Percentiles rank a stretch among this genome's conserved stretches.
phyloP scores from a whole-genome alignment of 2,113 vertebrate species.

The Lutjanus erythropterus region DNA sequence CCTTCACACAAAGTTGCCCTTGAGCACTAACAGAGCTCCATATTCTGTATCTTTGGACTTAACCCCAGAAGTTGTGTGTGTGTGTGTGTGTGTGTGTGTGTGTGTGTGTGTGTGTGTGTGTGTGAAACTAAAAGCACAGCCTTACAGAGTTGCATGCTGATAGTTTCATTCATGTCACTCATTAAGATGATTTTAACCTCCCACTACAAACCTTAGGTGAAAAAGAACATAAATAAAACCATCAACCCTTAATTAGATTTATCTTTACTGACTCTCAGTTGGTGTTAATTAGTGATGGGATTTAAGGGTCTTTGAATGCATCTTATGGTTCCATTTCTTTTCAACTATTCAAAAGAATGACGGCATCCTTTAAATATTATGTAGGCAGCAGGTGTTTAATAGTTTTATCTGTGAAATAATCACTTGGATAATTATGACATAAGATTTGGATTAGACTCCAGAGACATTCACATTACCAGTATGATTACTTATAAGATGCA shows the following conservation, averaged over 20 bases:
- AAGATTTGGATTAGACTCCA: too few relatives aligned
- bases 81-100: not conserved
- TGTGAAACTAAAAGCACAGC: conserved; percentile 10
- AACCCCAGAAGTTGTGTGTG: conserved; percentile 38
- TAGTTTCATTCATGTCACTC: not conserved
- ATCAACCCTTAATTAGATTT: not conserved
- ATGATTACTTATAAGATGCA: too few relatives aligned
- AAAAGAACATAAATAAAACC: not conserved
- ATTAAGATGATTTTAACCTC: not conserved
- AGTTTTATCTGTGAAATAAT: too few relatives aligned
- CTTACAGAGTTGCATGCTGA: conserved; percentile 15
- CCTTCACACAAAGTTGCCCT: conserved; percentile 47
- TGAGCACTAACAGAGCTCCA: conserved; percentile 59
- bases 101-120: conserved; percentile 6
- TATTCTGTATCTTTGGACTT: conserved; percentile 33
- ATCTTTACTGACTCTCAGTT: not conserved
- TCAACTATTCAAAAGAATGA: too few relatives aligned
- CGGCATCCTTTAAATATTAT: too few relatives aligned
- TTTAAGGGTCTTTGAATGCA: too few relatives aligned
- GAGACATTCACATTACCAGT: too few relatives aligned
- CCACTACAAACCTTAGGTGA: not conserved
- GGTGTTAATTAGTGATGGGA: too few relatives aligned
- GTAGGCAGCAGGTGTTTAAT: too few relatives aligned
- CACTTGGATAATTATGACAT: too few relatives aligned
- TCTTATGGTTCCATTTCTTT: too few relatives aligned